Percentiles rank a stretch among this genome's conserved stretches.
phyloP scores from a whole-genome alignment of 2,888 invertebrate genomes.

The Endomychus coccineus region DNA sequence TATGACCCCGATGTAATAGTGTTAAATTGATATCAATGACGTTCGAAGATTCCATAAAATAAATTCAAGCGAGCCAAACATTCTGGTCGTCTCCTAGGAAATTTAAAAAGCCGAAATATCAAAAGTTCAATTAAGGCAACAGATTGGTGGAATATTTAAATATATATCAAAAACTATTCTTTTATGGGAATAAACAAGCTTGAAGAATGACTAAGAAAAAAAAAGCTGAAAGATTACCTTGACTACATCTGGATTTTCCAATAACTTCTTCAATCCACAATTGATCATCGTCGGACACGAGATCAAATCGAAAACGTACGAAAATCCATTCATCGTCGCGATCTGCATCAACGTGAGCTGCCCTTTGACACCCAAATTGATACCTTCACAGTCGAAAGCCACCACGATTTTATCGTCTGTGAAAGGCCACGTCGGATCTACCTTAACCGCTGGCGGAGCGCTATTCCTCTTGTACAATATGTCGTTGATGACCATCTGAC shows the following conservation, averaged over 20 bases:
- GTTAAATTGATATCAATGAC: too few species aligned
- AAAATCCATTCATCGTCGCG: slow-evolving; percentile 73
- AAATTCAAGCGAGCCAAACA: too few species aligned
- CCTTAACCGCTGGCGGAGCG: neutral
- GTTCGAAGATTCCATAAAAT: too few species aligned
- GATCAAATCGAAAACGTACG: slow-evolving; percentile 82
- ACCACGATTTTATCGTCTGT: slow-evolving; percentile 52
- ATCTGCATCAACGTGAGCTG: slow-evolving; percentile 81
- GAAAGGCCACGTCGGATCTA: slow-evolving; percentile 36
- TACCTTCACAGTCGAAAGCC: slow-evolving; percentile 88
- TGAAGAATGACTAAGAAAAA: too few species aligned
- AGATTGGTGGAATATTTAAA: too few species aligned
- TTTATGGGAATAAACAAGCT: slow-evolving; percentile 1
- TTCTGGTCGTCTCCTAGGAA: too few species aligned
- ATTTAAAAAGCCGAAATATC: too few species aligned
- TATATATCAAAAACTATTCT: too few species aligned
- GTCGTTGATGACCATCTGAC: slow-evolving; percentile 66
- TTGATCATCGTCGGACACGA: slow-evolving; percentile 75
- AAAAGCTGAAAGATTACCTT: slow-evolving; percentile 54
- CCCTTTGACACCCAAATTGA: slow-evolving; percentile 83
- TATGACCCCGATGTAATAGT: too few species aligned
- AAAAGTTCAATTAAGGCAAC: too few species aligned
- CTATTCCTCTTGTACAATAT: slow-evolving; percentile 45
- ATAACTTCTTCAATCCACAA: slow-evolving; percentile 68
- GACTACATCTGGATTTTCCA: slow-evolving; percentile 73